Base-by-base conservation (phyloP, 2,797 vertebrate genomes). In the Melanotaenia boesemani region DNA sequence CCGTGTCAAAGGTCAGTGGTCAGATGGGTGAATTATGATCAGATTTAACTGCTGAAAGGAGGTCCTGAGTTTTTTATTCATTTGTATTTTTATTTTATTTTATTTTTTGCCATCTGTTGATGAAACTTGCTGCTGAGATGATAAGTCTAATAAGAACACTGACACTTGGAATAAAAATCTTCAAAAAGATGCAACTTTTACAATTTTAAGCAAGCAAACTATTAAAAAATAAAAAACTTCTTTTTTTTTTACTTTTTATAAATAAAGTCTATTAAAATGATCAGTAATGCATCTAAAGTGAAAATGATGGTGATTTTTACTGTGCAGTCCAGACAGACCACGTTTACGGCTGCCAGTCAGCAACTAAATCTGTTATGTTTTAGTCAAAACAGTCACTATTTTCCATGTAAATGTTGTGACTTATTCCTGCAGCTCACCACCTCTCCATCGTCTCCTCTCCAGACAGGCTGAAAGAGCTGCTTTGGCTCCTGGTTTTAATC, bases 291-390 rank as follows among this genome's bases (percentile, higher is more conserved):
- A 36, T 8, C 7, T 36, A 36, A 36, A 28, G 22, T 63, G 5
- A 71, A 39, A 46, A 16, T 52, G 30, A 44, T 7, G 6, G 12
- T 62, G 36, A 24, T 61, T 87, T 88, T 87, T 83, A 89, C 67
- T 70, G 70, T 82, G 76, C 50, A 41, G 61, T 86, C 80, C 88
- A 86, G 76, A 77, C 61, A 46, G 60, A 59, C 72, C 56, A 7
- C 63, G 18, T 39, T 52, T 18, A 12, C 34, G 11, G 7, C 79
- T 62, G 75, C 77, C 75, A 79, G 75, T 58, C 84, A 84, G 63
- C 48, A 58, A 59, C 84, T 88, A 84, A 88, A 90, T 87, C 87
- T 87, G 81, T 83, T 84, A 84, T 86, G 85, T 86, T 83, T 82
- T 5, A 80, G 68, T 26, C 34, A 70, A 75, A 30, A 74, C 61